phyloP scores from a whole-genome alignment of 2,113 vertebrate species.

The Lycaon pictus region DNA sequence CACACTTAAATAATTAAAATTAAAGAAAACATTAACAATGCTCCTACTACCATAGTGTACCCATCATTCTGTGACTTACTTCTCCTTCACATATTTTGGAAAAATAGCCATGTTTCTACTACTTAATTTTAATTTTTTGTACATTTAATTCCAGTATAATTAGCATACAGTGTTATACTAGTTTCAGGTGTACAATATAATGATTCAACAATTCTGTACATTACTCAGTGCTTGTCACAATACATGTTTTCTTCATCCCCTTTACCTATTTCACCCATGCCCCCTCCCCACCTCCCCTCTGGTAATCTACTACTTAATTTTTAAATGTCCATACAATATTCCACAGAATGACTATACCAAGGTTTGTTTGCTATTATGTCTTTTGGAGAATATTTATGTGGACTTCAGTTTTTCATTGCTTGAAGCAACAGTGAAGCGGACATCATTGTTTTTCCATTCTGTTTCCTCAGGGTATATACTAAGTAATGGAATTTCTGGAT shows the following conservation, averaged over 20 bases:
- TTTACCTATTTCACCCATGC: neutral
- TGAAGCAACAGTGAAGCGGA: neutral
- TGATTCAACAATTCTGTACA: neutral
- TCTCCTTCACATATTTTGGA: neutral
- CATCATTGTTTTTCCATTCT: too few species aligned
- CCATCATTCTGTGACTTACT: neutral
- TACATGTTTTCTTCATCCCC: neutral
- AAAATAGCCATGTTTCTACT: neutral
- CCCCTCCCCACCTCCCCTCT: neutral
- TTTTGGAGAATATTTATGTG: neutral
- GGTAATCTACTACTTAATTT: neutral
- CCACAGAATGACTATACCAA: neutral
- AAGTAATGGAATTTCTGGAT: neutral
- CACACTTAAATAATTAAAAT: neutral
- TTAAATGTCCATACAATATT: neutral
- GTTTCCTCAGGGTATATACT: neutral
- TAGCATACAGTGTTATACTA: neutral
- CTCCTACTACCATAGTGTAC: neutral
- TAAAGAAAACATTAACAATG: neutral
- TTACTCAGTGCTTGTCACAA: neutral
- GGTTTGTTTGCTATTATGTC: neutral
- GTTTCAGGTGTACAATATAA: neutral
- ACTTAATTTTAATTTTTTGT: neutral
- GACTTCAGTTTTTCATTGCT: neutral
- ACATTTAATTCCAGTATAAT: neutral